Base-by-base conservation (phyloP, 2,888 invertebrate species). In the Parthenolecanium corni region DNA sequence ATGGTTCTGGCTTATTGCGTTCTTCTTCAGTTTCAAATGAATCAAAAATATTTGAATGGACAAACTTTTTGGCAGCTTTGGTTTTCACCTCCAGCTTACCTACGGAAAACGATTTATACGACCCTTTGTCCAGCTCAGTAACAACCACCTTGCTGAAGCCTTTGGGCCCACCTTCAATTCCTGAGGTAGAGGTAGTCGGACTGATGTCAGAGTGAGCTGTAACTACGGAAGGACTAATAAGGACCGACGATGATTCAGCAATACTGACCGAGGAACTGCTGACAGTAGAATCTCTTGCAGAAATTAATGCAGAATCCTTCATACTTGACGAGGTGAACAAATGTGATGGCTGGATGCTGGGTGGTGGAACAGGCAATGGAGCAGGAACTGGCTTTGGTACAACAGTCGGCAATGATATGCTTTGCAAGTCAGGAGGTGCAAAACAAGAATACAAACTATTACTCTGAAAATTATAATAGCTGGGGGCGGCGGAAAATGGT, bases 21-120 rank as follows among this genome's bases (percentile, higher is more conserved):
- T 31, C 36, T 1, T 53, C 54, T 6, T 54, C 54, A 14, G 31
- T 25, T 3, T 53, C 53, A n/a, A 63, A 31, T n/a, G 63, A 63
- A 18, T 63, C 63, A 53, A 63, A 63, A 18, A 63, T 47, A 23
- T 63, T 63, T 14, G 44, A 54, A 36, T 42, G 54, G 12, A 53
- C 44, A 18, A 63, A 53, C 36, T 53, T 63, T 9, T 47, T 53
- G 23, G 53, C 53, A 24, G 61, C 61, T 40, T 61, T 61, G 3
- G 61, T 61, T 25, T 49, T 16, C 20, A 61, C 44, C 23, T 63
- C 47, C 23, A 23, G 11, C 18, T 54, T 63, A 23, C 63, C 53
- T 31, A 63, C 3, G 20, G 62, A 40, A 36, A 61, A 61, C 20
- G 61, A 14, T 24, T 47, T 57, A 42, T 40, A 46, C 38, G 21